Base-by-base conservation (phyloP, 2,888 invertebrate genomes). In the Cantharis rustica region DNA sequence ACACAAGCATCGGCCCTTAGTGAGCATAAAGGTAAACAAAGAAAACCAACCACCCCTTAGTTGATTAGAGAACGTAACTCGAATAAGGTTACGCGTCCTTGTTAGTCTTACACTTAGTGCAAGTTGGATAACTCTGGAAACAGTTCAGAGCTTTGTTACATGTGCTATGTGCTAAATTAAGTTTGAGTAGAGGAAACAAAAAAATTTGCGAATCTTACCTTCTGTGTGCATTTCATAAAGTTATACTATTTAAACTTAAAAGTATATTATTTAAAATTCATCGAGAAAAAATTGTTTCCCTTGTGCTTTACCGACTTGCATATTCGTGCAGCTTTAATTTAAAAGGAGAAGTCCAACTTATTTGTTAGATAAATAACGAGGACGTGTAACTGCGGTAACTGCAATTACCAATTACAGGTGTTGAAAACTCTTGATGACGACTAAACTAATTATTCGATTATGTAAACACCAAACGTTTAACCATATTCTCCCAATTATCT, bases 161-260 rank as follows among this genome's bases (percentile, higher is more conserved):
- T 70, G 70, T 73, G 62, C 72, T 66, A 76, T 76, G 73, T 73
- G 73, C 73, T 76, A 76, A 76, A 76, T 76, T 76, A 76, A 76
- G 70, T 76, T 76, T 76, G 63, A 73, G 76, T 68, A 73, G 73
- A 16, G 62, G 61, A 70, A 75, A 73, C 71, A 73, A 73, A 76
- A 76, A 76, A 71, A 73, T 76, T 63, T 71, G 62, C 62, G 73
- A 76, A 76, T 73, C 70, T 76, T 73, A 76, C 70, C 73, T 73
- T 76, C 62, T 73, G 64, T 61, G 69, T 47, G 69, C 69, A 72
- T 72, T 15, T 16, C 71, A 72, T 61, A 62, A 71, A 72, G 61
- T 10, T 20, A 75, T 72, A 47, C 47, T 47, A 47, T 47, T 47
- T 47, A 7, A 47, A 47, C 7, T 47, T 47, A 47, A n/a, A 47